These are phyloP conservation scores for Icerya purchasi DNA, from an alignment of 2,888 invertebrate genomes.

Conservation along the genomic window DNA sequence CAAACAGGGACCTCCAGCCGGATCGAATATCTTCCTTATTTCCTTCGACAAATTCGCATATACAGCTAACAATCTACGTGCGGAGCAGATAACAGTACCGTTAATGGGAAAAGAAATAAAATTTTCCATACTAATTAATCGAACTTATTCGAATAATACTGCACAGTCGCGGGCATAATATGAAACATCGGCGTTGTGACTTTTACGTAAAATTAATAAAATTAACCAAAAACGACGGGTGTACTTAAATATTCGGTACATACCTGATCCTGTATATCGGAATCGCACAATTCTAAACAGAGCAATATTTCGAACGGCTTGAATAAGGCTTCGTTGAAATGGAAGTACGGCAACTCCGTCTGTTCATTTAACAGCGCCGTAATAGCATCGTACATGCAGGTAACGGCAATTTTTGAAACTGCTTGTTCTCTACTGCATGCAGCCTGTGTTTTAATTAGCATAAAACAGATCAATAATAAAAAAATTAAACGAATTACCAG, in stretches of 20 bases:
- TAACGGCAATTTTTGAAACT: constrained; percentile 75
- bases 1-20: constrained; percentile 90
- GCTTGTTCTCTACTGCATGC: constrained; percentile 75
- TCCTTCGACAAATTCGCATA: constrained; percentile 89
- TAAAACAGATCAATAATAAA: too few relatives aligned
- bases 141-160: too few relatives aligned
- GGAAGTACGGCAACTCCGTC: constrained; percentile 75
- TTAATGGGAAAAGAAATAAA: too few relatives aligned
- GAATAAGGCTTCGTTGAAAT: constrained; percentile 82
- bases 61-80: constrained; percentile 74
- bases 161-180: too few relatives aligned
- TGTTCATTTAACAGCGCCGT: constrained; percentile 68
- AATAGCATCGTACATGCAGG: constrained; percentile 75
- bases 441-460: too few relatives aligned
- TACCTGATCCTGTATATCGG: constrained; percentile 66
- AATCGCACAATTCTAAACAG: constrained; percentile 78
- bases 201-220: constrained; percentile 1
- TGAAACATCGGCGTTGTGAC: background rate
- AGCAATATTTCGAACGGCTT: constrained; percentile 88
- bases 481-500: too few relatives aligned
- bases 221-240: too few relatives aligned
- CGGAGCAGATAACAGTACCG: too few relatives aligned
- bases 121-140: too few relatives aligned
- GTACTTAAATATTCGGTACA: too few relatives aligned
- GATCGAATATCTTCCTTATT: constrained; percentile 81